Conservation (phyloP, 2,888 invertebrate species). For the Dryadula phaetusa region DNA sequence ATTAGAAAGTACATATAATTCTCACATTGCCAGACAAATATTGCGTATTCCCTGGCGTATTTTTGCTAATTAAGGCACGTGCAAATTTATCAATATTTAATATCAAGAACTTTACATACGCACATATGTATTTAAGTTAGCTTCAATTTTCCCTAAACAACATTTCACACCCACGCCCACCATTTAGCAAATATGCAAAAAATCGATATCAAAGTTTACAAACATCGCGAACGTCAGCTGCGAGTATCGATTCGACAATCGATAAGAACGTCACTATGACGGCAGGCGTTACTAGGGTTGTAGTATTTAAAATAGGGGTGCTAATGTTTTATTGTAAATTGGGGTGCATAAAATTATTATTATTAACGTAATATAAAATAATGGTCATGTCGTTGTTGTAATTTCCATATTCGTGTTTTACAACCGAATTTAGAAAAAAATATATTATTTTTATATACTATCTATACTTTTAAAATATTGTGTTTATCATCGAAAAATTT, state of each 20-base stretch:
- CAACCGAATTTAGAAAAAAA: not conserved
- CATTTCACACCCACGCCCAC: not conserved
- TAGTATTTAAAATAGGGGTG: slow-evolving; percentile 14
- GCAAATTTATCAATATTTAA: too few species aligned
- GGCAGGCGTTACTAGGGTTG: slow-evolving; percentile 21
- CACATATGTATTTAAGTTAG: too few species aligned
- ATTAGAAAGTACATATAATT: too few species aligned
- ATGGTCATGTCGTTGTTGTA: not conserved
- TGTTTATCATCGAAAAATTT: too few species aligned
- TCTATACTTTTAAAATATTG: too few species aligned
- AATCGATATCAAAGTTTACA: slow-evolving; percentile 47
- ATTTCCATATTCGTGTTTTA: not conserved
- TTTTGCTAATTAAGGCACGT: too few species aligned
- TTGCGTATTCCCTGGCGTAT: too few species aligned
- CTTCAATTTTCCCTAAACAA: too few species aligned
- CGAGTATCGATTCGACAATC: slow-evolving; percentile 60
- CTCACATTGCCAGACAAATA: too few species aligned
- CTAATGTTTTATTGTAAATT: slow-evolving; percentile 29
- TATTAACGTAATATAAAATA: slow-evolving; percentile 6
- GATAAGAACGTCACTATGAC: slow-evolving; percentile 62
- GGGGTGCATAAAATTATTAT: slow-evolving; percentile 22
- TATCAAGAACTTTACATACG: too few species aligned
- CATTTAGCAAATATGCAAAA: not conserved
- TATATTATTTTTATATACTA: too few species aligned
- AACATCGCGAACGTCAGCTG: slow-evolving; percentile 62